Conservation (phyloP, 2,888 invertebrate species). For the Synergus itoensis region DNA sequence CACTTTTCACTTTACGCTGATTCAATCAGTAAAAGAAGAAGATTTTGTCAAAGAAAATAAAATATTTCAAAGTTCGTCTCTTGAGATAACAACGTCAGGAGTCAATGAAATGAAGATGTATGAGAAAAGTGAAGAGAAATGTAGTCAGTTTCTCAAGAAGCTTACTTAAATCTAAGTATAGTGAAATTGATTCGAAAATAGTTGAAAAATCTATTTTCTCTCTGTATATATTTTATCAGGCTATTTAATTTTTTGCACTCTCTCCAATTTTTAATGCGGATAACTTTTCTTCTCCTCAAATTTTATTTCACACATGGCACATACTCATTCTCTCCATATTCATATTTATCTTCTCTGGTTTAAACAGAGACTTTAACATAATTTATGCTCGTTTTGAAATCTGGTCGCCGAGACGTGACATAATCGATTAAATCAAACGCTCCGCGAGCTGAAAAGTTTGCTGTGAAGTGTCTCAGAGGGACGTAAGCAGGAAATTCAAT, state of each 20-base stretch:
- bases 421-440: slow-evolving; percentile 35
- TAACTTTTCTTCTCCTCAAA: too few relatives aligned
- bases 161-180: background rate
- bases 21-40: background rate
- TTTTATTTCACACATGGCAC: background rate
- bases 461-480: slow-evolving; percentile 39
- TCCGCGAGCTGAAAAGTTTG: slow-evolving; percentile 25
- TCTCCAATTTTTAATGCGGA: too few relatives aligned
- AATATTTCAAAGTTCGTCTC: background rate
- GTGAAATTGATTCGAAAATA: background rate
- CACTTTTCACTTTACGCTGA: background rate
- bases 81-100: background rate
- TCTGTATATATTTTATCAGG: background rate
- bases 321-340: background rate
- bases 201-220: background rate
- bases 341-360: background rate
- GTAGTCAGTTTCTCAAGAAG: background rate
- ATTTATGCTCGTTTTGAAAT: slow-evolving; percentile 16
- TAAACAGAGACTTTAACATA: slow-evolving; percentile 4
- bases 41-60: background rate
- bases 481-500: slow-evolving; percentile 48
- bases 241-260: background rate
- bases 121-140: slow-evolving; percentile 15
- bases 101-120: slow-evolving; percentile 29
- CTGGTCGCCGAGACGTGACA: slow-evolving; percentile 12